phyloP scores from a whole-genome alignment of 2,888 invertebrate species.

The Rhogogaster chlorosoma region DNA sequence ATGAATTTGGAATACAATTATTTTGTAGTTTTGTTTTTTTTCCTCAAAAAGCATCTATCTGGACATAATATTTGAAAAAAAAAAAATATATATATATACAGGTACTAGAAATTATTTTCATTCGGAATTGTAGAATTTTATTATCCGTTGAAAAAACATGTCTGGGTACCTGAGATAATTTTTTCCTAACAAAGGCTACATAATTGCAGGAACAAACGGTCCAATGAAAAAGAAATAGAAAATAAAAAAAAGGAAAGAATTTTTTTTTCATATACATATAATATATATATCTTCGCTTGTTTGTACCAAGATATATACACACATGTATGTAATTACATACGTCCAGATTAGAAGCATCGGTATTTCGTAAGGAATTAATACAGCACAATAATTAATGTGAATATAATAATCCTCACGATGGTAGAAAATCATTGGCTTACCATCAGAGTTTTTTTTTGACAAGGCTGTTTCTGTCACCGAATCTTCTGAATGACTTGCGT shows the following conservation, averaged over 20 bases:
- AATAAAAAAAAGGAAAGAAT: neutral
- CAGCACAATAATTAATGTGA: neutral
- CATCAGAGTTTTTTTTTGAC: slow-evolving; percentile 91
- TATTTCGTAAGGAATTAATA: slow-evolving; percentile 10
- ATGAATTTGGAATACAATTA: neutral
- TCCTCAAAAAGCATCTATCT: neutral
- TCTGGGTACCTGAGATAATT: too few relatives aligned
- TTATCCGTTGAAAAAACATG: too few relatives aligned
- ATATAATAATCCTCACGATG: slow-evolving; percentile 37
- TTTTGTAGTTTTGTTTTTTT: too few relatives aligned
- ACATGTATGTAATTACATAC: neutral
- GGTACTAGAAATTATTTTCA: neutral
- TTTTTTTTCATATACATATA: neutral
- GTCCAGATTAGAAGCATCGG: slow-evolving; percentile 18
- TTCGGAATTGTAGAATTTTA: too few relatives aligned
- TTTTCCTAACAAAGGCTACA: too few relatives aligned
- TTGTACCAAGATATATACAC: neutral
- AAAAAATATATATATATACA: neutral
- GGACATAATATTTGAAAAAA: neutral
- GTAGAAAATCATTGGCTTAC: slow-evolving; percentile 79
- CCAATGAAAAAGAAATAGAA: neutral
- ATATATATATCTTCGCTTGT: neutral
- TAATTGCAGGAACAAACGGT: neutral
- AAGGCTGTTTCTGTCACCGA: slow-evolving; percentile 89
- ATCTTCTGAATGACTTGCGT: slow-evolving; percentile 90